These are phyloP conservation scores for Coecobrya sp. DNA, from an alignment of 2,888 invertebrate species.

Conservation along the genomic window DNA sequence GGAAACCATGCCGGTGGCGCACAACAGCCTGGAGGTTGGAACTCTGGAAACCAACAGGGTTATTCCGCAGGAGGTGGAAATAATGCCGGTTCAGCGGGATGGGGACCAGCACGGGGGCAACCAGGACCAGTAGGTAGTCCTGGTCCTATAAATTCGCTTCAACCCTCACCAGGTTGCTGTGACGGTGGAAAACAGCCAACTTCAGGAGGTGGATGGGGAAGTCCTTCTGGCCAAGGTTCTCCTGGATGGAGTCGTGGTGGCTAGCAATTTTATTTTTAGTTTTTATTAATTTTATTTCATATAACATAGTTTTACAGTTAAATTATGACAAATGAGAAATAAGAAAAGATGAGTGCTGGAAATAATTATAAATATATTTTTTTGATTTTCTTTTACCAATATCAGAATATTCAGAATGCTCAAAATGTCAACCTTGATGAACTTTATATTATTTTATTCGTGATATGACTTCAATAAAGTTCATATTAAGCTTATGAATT, in stretches of 20 bases:
- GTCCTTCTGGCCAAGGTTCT: not conserved
- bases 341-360: too few relatives aligned
- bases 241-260: not conserved
- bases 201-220: not conserved
- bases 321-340: not conserved
- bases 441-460: too few relatives aligned
- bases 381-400: too few relatives aligned
- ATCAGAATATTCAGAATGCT: too few relatives aligned
- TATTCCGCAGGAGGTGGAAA: conserved; percentile 16
- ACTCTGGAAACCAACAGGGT: conserved; percentile 5
- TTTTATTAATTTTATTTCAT: not conserved
- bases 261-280: not conserved
- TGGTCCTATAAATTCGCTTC: not conserved
- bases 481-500: too few relatives aligned
- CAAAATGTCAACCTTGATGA: too few relatives aligned
- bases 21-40: not conserved
- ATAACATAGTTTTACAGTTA: not conserved
- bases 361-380: too few relatives aligned
- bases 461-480: too few relatives aligned
- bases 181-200: not conserved
- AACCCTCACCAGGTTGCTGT: not conserved
- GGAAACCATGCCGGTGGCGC: not conserved
- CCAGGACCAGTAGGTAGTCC: not conserved
- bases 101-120: conserved; percentile 1
- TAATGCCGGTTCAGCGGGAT: not conserved